Percentiles rank a stretch among this genome's conserved stretches.
These are phyloP conservation scores for Chloromyia formosa DNA, from an alignment of 2,888 invertebrate species.

Conservation along the genomic window DNA sequence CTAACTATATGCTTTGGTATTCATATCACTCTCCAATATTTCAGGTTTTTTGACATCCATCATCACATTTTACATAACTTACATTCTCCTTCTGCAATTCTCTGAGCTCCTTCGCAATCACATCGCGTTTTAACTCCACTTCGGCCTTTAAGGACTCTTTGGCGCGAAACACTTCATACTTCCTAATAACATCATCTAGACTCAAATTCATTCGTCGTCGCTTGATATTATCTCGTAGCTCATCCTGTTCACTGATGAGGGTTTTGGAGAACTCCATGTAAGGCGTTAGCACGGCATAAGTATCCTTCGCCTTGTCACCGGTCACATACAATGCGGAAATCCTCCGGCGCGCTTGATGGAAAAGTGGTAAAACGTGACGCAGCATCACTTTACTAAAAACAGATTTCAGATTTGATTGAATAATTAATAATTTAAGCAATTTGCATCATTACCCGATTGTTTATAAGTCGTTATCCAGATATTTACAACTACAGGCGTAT, in stretches of 20 bases:
- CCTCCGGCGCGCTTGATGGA: conserved; percentile 2
- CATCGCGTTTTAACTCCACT: conserved; percentile 67
- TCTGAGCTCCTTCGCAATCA: conserved; percentile 66
- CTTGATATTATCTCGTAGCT: conserved; percentile 67
- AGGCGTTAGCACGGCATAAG: conserved; percentile 74
- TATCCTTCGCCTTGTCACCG: conserved; percentile 74
- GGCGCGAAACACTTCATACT: conserved; percentile 72
- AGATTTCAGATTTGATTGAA: too few relatives aligned
- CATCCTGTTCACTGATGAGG: conserved; percentile 65
- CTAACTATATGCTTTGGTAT: too few relatives aligned
- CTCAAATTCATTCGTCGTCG: conserved; percentile 68
- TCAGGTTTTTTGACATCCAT: too few relatives aligned
- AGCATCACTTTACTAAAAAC: background rate
- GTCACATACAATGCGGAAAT: conserved; percentile 67
- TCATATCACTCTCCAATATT: too few relatives aligned
- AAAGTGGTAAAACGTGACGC: background rate
- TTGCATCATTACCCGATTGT: too few relatives aligned
- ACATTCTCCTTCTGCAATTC: conserved; percentile 60
- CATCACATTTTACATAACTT: too few relatives aligned
- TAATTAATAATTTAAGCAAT: too few relatives aligned
- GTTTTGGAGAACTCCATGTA: conserved; percentile 71
- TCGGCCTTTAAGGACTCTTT: conserved; percentile 65
- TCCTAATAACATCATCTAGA: conserved; percentile 67
- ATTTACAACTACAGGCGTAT: too few relatives aligned
- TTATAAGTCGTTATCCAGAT: too few relatives aligned